Evolutionary conservation across 2,888 invertebrate species (phyloP).

Genomic region (Helobdella robusta): DNA sequence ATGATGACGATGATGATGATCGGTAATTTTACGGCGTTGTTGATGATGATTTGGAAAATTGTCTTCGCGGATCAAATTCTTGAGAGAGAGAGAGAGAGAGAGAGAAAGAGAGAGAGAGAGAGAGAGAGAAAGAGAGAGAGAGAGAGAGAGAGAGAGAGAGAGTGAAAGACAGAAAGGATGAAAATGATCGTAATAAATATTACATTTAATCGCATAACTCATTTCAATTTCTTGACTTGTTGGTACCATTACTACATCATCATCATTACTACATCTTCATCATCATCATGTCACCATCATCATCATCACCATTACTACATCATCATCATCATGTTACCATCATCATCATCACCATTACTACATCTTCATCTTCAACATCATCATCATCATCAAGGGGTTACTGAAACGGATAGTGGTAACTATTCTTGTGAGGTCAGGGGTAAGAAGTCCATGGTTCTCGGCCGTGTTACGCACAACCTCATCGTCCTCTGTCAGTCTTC

Average conservation of each 20-base stretch:
- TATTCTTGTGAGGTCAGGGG: constrained; percentile 28
- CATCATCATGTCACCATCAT: background rate
- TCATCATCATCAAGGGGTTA: background rate
- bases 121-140: constrained; percentile 26
- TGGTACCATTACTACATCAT: background rate
- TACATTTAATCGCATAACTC: too few relatives aligned
- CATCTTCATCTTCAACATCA: too few relatives aligned
- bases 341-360: too few relatives aligned
- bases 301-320: too few relatives aligned
- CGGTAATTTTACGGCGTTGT: too few relatives aligned
- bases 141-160: constrained; percentile 25
- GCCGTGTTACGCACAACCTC: constrained; percentile 13
- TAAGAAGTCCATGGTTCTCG: constrained; percentile 21
- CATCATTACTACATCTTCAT: too few relatives aligned
- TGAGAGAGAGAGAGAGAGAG: too few relatives aligned
- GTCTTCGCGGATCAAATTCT: too few relatives aligned
- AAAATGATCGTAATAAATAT: too few relatives aligned
- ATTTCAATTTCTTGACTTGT: background rate
- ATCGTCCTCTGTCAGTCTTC: constrained; percentile 25
- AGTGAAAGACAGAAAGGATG: constrained; percentile 14
- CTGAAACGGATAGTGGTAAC: constrained; percentile 18
- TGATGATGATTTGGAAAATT: too few relatives aligned
- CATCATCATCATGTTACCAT: too few relatives aligned
- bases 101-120: constrained; percentile 26
- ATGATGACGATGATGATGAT: constrained; percentile 15